Evolutionary conservation across 1,140 invertebrate species (phyloP), one percentile per base, ranked within the genome.

Genomic region (Caenorhabditis briggsae): DNA sequence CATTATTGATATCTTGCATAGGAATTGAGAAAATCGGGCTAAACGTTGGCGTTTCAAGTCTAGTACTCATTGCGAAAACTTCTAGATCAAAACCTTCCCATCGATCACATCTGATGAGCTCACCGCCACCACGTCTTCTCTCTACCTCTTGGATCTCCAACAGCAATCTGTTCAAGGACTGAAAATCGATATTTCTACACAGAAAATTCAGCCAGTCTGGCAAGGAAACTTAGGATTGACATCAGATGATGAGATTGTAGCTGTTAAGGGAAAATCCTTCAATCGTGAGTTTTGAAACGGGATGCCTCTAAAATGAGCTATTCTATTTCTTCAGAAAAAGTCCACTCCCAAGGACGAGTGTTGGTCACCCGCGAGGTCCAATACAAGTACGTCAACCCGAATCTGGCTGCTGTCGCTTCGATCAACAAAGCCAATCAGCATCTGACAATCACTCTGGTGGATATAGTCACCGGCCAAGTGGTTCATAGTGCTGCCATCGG

Each of bases 351-450:
- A 92, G 98, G 98, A 43, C 95, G 96, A 90, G 97, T 99, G 46
- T 93, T 99, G 86, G 95, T 95, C 48, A 97, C 99, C 94, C 94
- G 98, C 90, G 96, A 96, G 91, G 97, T 99, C 58, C 94, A 99
- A 23, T 99, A 99, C 93, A 99, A 99, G 93, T 99, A 99, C 93
- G 94, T 97, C 70, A 99, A 99, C 94, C 98, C 98, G 33, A 99
- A 99, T 94, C 93, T 99, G 86, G 95, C 97, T 61, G 85, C 85
- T 1, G n/a, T 86, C n/a, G 85, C 85, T 3, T 43, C 85, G 7
- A 53, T 86, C 64, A 70, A 86, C n/a, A 23, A 18, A 9, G 25
- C 48, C 16, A 46, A n/a, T 58, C 83, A 87, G 25, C 46, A 83
- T 6, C 58, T 92, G 9, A 84, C 84, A 90, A 93, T 97, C 61